Evolutionary conservation across 2,113 vertebrate genomes (phyloP).

Genomic region (Corythaeola cristata): DNA sequence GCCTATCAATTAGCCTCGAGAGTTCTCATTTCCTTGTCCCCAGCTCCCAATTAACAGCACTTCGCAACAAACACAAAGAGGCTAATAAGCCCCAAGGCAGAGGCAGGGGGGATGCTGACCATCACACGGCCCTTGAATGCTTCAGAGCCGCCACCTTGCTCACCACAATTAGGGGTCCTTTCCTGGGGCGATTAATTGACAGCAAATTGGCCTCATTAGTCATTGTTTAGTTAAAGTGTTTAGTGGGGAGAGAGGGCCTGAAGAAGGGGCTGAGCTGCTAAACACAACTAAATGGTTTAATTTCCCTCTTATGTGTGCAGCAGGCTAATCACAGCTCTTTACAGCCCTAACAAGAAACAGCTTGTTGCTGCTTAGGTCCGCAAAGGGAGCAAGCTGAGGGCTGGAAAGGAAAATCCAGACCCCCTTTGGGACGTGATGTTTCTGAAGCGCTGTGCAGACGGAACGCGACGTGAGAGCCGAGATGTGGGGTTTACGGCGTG

Average conservation of each 20-base stretch:
- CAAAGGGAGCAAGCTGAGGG: not conserved
- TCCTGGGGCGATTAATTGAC: conserved; percentile 63
- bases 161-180: conserved; percentile 60
- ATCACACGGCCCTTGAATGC: conserved; percentile 31
- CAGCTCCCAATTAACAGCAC: conserved; percentile 66
- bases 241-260: conserved; percentile 1
- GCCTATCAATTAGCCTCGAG: conserved; percentile 61
- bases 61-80: conserved; percentile 49
- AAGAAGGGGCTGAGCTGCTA: conserved; percentile 52
- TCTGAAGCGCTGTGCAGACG: conserved; percentile 5
- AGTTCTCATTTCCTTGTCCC: conserved; percentile 65
- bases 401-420: conserved; percentile 35
- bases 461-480: not conserved
- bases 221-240: conserved; percentile 61
- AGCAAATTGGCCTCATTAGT: conserved; percentile 68
- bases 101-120: conserved; percentile 39
- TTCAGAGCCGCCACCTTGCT: conserved; percentile 47
- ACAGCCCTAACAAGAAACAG: conserved; percentile 16
- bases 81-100: conserved; percentile 47
- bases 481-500: conserved; percentile 12
- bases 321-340: conserved; percentile 63
- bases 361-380: conserved; percentile 37
- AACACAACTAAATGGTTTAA: conserved; percentile 31
- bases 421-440: not conserved
- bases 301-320: conserved; percentile 40